Evolutionary conservation across 2,797 vertebrate species (phyloP).

Genomic region (Psittacula echo): DNA sequence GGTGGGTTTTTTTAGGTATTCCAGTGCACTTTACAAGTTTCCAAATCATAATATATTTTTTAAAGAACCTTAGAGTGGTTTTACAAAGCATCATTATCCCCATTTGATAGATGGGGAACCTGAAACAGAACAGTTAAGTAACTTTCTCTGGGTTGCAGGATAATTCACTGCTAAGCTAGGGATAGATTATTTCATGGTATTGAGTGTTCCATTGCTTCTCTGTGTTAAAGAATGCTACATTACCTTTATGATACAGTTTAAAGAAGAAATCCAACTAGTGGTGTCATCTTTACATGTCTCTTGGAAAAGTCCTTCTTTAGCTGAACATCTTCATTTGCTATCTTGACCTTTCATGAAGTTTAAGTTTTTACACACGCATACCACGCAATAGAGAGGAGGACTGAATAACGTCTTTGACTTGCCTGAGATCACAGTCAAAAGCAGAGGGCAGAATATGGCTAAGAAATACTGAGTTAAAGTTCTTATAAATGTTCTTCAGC

Average conservation of each 20-base stretch:
- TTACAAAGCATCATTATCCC: background rate
- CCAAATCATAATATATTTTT: background rate
- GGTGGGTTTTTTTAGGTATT: background rate
- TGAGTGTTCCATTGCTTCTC: background rate
- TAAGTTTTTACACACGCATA: background rate
- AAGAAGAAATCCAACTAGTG: background rate
- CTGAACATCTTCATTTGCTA: background rate
- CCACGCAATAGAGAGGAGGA: background rate
- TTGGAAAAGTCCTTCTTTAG: background rate
- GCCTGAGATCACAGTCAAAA: background rate
- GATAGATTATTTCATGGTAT: background rate
- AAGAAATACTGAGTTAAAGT: slow-evolving; percentile 6
- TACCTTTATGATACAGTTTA: background rate
- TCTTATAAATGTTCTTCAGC: background rate
- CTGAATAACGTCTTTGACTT: background rate
- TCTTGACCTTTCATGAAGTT: background rate
- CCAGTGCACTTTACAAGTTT: background rate
- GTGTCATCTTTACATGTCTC: background rate
- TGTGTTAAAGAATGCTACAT: background rate
- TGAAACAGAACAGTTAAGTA: background rate
- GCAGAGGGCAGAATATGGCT: slow-evolving; percentile 30
- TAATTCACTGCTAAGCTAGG: background rate
- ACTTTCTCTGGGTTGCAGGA: slow-evolving; percentile 5
- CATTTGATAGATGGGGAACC: background rate
- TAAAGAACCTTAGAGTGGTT: slow-evolving; percentile 2